phyloP scores from a whole-genome alignment of 2,888 invertebrate genomes.

The Eupithecia centaureata region DNA sequence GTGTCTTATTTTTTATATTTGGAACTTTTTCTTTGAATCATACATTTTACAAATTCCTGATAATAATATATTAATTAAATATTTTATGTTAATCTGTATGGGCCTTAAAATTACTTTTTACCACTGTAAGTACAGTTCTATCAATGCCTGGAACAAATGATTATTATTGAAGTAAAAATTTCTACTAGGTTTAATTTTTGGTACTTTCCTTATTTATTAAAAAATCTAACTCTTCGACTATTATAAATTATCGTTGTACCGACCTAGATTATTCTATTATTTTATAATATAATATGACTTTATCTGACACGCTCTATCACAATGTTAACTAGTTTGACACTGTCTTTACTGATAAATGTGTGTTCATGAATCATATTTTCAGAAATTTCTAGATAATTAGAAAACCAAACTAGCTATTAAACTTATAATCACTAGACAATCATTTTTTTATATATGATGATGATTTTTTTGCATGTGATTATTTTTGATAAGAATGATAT shows the following conservation, averaged over 20 bases:
- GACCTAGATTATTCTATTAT: constrained; percentile 15
- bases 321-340: constrained; percentile 68
- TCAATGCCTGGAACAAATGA: too few species aligned
- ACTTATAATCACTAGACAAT: background rate
- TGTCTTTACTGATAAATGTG: constrained; percentile 63
- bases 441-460: background rate
- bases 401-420: background rate
- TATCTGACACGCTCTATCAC: constrained; percentile 55
- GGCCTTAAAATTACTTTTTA: too few species aligned
- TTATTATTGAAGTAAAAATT: too few species aligned
- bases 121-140: too few species aligned
- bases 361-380: constrained; percentile 12
- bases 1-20: too few species aligned
- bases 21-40: background rate
- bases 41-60: too few species aligned
- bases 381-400: background rate
- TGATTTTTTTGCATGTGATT: background rate
- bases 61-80: too few species aligned
- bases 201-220: too few species aligned
- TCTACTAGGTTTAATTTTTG: too few species aligned
- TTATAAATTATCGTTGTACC: background rate
- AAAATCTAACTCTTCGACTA: background rate
- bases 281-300: constrained; percentile 35
- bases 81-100: too few species aligned
- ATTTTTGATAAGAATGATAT: background rate